Percentiles rank a stretch among this genome's conserved stretches.
phyloP scores from a whole-genome alignment of 2,888 invertebrate genomes.

The Philaethria dido region DNA sequence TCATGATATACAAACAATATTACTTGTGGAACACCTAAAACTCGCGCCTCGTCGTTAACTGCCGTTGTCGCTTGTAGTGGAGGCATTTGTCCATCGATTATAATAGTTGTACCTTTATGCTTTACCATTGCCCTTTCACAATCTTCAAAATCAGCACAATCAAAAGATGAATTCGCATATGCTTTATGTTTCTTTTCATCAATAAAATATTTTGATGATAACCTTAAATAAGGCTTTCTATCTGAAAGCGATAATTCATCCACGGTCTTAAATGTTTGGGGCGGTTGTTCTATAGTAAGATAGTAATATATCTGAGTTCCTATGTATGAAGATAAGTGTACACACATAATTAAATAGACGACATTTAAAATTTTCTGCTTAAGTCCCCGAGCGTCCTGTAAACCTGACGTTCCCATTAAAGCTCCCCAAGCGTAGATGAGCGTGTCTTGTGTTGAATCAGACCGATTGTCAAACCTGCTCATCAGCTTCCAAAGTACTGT shows the following conservation, averaged over 20 bases:
- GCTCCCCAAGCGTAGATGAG: slow-evolving; percentile 64
- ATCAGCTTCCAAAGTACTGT: slow-evolving; percentile 58
- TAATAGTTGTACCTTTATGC: slow-evolving; percentile 59
- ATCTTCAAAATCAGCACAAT: slow-evolving; percentile 56
- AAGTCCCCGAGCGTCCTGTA: slow-evolving; percentile 55
- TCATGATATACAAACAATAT: slow-evolving; percentile 64
- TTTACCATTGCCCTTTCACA: slow-evolving; percentile 53
- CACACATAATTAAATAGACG: slow-evolving; percentile 59
- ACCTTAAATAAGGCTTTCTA: slow-evolving; percentile 48
- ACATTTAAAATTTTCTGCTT: slow-evolving; percentile 67
- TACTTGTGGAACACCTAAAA: slow-evolving; percentile 57
- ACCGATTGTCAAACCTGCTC: slow-evolving; percentile 52
- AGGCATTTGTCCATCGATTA: slow-evolving; percentile 57
- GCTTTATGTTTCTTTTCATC: slow-evolving; percentile 55
- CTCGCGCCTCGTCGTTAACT: slow-evolving; percentile 61
- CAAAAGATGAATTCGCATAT: slow-evolving; percentile 55
- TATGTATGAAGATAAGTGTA: slow-evolving; percentile 63
- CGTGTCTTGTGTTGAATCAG: slow-evolving; percentile 51
- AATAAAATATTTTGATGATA: slow-evolving; percentile 56
- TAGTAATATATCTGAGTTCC: slow-evolving; percentile 66
- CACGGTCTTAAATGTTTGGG: slow-evolving; percentile 56
- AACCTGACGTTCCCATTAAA: slow-evolving; percentile 57
- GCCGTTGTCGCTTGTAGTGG: slow-evolving; percentile 58
- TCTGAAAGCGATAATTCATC: slow-evolving; percentile 61
- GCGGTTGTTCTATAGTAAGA: slow-evolving; percentile 63